phyloP scores from a whole-genome alignment of 2,113 vertebrate genomes.

The Tapirus terrestris region DNA sequence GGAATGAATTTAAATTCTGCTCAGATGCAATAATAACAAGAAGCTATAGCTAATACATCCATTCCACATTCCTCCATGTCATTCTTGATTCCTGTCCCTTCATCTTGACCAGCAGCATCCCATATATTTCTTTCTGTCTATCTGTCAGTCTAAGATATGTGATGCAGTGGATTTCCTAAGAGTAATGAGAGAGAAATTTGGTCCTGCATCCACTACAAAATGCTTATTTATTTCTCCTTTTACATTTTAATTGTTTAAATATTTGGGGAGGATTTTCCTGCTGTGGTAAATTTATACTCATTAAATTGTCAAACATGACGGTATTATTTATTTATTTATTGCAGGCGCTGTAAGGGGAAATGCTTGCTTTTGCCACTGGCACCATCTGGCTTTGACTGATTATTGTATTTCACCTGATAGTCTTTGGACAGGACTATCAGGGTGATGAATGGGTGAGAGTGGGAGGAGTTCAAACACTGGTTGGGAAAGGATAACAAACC shows the following conservation, averaged over 20 bases:
- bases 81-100: not conserved
- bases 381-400: constrained; percentile 80
- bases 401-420: constrained; percentile 74
- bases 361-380: constrained; percentile 68
- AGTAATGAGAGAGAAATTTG: constrained; percentile 57
- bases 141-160: constrained; percentile 49
- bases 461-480: constrained; percentile 64
- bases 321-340: constrained; percentile 78
- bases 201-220: constrained; percentile 71
- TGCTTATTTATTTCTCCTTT: constrained; percentile 76
- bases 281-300: constrained; percentile 82
- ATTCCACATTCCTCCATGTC: not conserved
- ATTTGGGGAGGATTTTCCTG: constrained; percentile 82
- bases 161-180: constrained; percentile 49
- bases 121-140: constrained; percentile 56
- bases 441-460: constrained; percentile 72
- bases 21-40: not conserved
- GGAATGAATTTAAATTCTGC: constrained; percentile 1
- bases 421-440: constrained; percentile 75
- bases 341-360: constrained; percentile 53
- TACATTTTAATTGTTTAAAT: constrained; percentile 84
- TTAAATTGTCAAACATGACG: constrained; percentile 76
- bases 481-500: constrained; percentile 68
- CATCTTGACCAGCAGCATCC: constrained; percentile 51
- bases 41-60: not conserved